Base-by-base conservation (phyloP, 2,113 vertebrate species). In the Ciconia maguari region DNA sequence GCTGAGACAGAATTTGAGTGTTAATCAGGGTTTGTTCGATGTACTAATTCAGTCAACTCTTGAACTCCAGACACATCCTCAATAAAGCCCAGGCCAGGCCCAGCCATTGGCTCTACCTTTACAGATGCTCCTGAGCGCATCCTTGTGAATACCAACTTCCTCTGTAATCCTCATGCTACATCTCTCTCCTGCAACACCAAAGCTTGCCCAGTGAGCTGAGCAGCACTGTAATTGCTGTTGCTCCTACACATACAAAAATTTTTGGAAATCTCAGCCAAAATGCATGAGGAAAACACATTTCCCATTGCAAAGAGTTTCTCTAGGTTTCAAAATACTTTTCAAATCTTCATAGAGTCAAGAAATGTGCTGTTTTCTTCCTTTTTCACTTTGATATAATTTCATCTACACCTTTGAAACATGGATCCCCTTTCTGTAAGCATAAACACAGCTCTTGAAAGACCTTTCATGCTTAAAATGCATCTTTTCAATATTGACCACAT, bases 371-470 rank as follows among this genome's bases (percentile, higher is more conserved):
- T 89, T 89, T 49, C 32, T 92, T 92, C 48, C 52, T 87, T 88
- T 78, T 65, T 58, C 54, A 77, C 74, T 91, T 91, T 44, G 44
- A 92, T 66, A 49, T 70, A 0, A 0, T 89, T 96, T 83, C 70
- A 90, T 58, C 46, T 76, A 60, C 36, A 74, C 49, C 52, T 92
- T 66, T 92, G 69, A 96, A 83, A 93, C 16, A 29, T 3, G 6
- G 30, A 54, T 82, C 57, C 61, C 65, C 29, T 87, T 90, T 87
- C 86, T 69, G 21, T 80, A 64, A 80, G 62, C 18, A 66, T 20
- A 91, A 95, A 64, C 38, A 86, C 32, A 74, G 61, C 34, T 94
- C 77, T 78, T 85, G 41, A 82, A 89, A 93, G 46, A 38, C 11
- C 14, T 44, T 48, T 83, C 26, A 71, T 25, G 38, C 29, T 77